Evolutionary conservation across 2,797 vertebrate genomes (phyloP).

Genomic region (Margarornis squamiger): DNA sequence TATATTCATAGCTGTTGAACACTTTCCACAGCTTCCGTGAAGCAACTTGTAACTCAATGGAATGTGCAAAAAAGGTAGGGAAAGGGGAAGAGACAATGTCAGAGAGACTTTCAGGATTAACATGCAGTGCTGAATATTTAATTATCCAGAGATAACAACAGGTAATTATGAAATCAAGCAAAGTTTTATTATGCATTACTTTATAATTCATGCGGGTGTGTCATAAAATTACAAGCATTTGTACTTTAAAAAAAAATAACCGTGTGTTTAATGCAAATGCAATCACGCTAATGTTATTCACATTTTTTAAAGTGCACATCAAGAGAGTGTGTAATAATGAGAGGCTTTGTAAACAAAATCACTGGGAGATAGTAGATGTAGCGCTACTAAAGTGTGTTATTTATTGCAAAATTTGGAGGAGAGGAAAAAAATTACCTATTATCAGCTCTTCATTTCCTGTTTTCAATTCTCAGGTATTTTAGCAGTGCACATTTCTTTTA

Average conservation of each 20-base stretch:
- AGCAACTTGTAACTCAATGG: background rate
- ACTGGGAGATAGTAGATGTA: background rate
- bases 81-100: background rate
- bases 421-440: background rate
- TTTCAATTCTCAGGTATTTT: background rate
- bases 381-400: background rate
- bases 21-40: background rate
- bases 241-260: slow-evolving; percentile 41
- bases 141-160: slow-evolving; percentile 54
- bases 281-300: slow-evolving; percentile 29
- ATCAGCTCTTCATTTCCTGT: background rate
- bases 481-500: background rate
- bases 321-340: slow-evolving; percentile 4
- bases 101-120: background rate
- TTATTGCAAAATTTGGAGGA: background rate
- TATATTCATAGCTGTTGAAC: background rate
- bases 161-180: slow-evolving; percentile 56
- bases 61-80: background rate
- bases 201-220: slow-evolving; percentile 49
- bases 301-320: slow-evolving; percentile 42
- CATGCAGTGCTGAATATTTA: slow-evolving; percentile 42
- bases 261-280: slow-evolving; percentile 58
- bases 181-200: slow-evolving; percentile 44
- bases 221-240: slow-evolving; percentile 54
- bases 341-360: slow-evolving; percentile 56